Evolutionary conservation across 2,888 invertebrate genomes (phyloP).

Genomic region (Agrochola lota): DNA sequence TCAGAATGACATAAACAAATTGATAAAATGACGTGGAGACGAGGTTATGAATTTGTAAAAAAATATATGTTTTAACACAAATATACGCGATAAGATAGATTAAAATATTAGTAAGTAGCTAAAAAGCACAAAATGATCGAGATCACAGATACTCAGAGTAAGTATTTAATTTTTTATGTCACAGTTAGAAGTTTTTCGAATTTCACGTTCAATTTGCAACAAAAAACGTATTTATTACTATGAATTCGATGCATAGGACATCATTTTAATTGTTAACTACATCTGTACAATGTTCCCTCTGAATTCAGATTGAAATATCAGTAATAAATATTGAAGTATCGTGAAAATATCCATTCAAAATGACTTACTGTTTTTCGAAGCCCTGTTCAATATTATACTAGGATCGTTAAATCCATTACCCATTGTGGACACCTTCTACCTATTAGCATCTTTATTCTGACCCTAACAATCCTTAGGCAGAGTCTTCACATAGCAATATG

Average conservation of each 20-base stretch:
- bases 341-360: neutral
- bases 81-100: constrained; percentile 40
- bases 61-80: constrained; percentile 61
- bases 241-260: neutral
- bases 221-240: constrained; percentile 19
- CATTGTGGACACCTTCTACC: neutral
- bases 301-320: neutral
- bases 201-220: neutral
- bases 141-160: constrained; percentile 96
- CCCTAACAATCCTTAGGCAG: neutral
- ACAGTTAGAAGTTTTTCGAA: neutral
- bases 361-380: neutral
- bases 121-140: constrained; percentile 93
- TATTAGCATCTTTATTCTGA: too few relatives aligned
- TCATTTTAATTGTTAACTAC: neutral
- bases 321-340: neutral
- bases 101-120: constrained; percentile 42
- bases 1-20: constrained; percentile 52
- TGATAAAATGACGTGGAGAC: constrained; percentile 67
- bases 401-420: neutral
- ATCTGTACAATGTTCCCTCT: neutral
- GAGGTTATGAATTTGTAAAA: constrained; percentile 63
- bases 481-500: neutral
- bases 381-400: neutral
- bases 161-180: constrained; percentile 79